Percentiles rank a stretch among this genome's conserved stretches.
Evolutionary conservation across 2,797 vertebrate genomes (phyloP).

Genomic region (Molossus alvarezi): DNA sequence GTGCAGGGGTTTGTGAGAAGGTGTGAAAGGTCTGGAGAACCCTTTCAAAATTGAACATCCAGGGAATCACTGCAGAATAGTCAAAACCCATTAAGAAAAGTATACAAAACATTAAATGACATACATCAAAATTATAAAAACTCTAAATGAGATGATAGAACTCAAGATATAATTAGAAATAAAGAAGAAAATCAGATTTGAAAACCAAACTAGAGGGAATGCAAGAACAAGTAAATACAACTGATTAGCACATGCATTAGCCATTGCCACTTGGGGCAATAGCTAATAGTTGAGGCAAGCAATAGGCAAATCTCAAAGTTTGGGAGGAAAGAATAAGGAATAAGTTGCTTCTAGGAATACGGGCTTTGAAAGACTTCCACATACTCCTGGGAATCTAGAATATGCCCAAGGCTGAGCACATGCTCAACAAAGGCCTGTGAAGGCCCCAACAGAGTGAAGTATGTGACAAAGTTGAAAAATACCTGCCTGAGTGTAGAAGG

Average conservation of each 20-base stretch:
- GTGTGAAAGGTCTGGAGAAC: not conserved
- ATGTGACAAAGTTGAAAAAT: not conserved
- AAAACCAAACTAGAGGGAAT: not conserved
- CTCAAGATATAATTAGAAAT: not conserved
- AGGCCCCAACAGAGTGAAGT: not conserved
- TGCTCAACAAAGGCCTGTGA: not conserved
- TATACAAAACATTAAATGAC: not conserved
- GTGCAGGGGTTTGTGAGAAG: not conserved
- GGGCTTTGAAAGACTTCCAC: not conserved
- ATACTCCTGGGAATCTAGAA: not conserved
- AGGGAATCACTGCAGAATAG: not conserved
- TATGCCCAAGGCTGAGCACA: not conserved
- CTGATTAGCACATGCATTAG: not conserved
- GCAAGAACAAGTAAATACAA: not conserved
- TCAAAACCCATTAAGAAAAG: not conserved
- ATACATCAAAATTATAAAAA: not conserved
- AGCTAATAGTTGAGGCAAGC: not conserved
- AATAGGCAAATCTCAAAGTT: not conserved
- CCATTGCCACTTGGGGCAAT: not conserved
- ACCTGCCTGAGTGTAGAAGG: not conserved
- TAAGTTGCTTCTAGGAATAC: not conserved
- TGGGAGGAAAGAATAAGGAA: not conserved
- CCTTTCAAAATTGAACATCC: not conserved
- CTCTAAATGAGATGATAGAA: not conserved
- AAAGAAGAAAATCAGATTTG: too few species aligned